phyloP scores from a whole-genome alignment of 2,888 invertebrate species.

The Athrips mouffetella region DNA sequence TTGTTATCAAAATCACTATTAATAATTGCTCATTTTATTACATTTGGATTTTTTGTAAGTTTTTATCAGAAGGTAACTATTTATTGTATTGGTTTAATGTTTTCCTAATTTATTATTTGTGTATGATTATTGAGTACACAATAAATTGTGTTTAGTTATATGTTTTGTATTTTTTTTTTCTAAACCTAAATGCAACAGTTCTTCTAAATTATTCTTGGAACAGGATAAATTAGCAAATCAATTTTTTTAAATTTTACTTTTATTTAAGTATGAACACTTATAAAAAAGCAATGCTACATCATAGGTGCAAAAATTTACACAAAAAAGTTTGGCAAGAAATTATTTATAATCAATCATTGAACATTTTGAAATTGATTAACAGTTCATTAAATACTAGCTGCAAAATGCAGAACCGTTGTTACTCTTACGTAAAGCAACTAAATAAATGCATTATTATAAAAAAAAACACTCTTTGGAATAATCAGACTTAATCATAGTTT shows the following conservation, averaged over 20 bases:
- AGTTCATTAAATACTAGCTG: neutral
- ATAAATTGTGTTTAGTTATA: neutral
- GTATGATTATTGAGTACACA: neutral
- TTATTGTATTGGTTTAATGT: neutral
- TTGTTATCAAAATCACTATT: constrained; percentile 1
- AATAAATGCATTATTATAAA: constrained; percentile 20
- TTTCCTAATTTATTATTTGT: constrained; percentile 4
- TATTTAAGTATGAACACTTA: constrained; percentile 62
- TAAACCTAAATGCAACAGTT: no score
- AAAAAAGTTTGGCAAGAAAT: constrained; percentile 46
- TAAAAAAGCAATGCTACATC: constrained; percentile 51
- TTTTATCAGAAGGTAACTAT: neutral
- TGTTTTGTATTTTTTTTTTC: neutral
- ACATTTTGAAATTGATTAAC: neutral
- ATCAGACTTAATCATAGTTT: constrained; percentile 32
- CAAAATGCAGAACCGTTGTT: neutral
- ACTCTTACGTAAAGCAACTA: neutral
- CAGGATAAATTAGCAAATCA: neutral
- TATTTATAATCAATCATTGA: neutral
- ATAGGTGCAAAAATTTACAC: constrained; percentile 42
- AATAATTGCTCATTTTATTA: neutral
- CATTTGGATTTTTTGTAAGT: neutral
- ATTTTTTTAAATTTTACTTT: constrained; percentile 34
- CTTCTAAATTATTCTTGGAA: no score
- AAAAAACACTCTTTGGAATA: constrained; percentile 45